These are phyloP conservation scores for Stegostoma tigrinum DNA, from an alignment of 2,113 vertebrate genomes.

Conservation along the genomic window DNA sequence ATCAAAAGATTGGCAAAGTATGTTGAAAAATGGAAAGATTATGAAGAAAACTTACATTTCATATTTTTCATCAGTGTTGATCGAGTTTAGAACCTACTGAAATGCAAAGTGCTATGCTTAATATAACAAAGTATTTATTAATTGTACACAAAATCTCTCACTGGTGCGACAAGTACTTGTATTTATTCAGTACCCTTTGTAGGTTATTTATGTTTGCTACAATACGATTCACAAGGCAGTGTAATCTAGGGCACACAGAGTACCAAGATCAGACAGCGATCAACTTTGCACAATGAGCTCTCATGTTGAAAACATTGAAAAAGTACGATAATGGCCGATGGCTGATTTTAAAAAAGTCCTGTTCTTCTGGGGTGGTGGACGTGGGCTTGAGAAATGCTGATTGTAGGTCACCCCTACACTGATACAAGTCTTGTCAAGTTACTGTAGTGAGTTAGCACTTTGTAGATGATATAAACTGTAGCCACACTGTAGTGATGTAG, in stretches of 20 bases:
- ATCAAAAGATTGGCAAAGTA: background rate
- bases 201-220: background rate
- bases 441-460: background rate
- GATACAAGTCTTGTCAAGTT: background rate
- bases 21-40: background rate
- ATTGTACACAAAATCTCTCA: background rate
- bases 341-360: background rate
- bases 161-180: background rate
- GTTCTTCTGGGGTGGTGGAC: background rate
- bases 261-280: background rate
- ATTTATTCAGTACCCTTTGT: background rate
- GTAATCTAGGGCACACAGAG: background rate
- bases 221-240: background rate
- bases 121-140: background rate
- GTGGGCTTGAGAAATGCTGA: background rate
- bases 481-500: background rate
- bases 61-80: background rate
- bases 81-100: background rate
- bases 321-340: background rate
- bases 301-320: background rate
- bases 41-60: background rate
- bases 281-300: background rate
- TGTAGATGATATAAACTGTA: background rate
- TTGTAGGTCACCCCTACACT: too few relatives aligned
- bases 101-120: background rate